These are phyloP conservation scores for Nomada ruficornis DNA, from an alignment of 2,888 invertebrate species.

Conservation along the genomic window DNA sequence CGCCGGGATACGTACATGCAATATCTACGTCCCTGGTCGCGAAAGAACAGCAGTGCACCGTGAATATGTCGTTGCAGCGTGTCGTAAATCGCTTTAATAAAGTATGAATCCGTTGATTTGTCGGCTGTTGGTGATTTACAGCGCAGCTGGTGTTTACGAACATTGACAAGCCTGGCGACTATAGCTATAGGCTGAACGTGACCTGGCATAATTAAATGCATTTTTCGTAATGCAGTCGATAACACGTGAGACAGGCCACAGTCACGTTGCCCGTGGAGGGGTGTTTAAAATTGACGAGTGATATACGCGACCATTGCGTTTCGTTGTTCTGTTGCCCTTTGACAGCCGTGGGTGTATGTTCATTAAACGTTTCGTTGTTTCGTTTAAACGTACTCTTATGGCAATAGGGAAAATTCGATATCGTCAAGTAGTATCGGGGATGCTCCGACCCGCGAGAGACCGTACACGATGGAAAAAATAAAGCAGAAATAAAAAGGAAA, in stretches of 20 bases:
- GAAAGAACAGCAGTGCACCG: slow-evolving; percentile 27
- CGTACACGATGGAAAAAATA: background rate
- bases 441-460: background rate
- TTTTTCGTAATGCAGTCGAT: slow-evolving; percentile 38
- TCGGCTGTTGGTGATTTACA: slow-evolving; percentile 32
- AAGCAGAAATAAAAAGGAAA: background rate
- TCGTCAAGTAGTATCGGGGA: slow-evolving; percentile 1
- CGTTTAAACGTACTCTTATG: background rate
- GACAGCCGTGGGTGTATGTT: background rate
- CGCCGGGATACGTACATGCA: slow-evolving; percentile 23
- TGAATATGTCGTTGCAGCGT: slow-evolving; percentile 19
- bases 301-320: background rate
- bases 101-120: slow-evolving; percentile 50
- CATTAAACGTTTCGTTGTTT: slow-evolving; percentile 18
- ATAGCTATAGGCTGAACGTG: slow-evolving; percentile 27
- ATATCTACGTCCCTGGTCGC: background rate
- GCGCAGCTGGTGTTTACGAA: slow-evolving; percentile 13
- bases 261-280: too few species aligned
- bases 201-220: slow-evolving; percentile 51
- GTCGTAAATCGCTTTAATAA: slow-evolving; percentile 56
- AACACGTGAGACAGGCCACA: slow-evolving; percentile 5
- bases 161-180: slow-evolving; percentile 7
- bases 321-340: background rate
- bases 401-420: slow-evolving; percentile 1
- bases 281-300: background rate